These are phyloP conservation scores for Mylabris phalerata DNA, from an alignment of 1,140 invertebrate genomes.

Conservation along the genomic window DNA sequence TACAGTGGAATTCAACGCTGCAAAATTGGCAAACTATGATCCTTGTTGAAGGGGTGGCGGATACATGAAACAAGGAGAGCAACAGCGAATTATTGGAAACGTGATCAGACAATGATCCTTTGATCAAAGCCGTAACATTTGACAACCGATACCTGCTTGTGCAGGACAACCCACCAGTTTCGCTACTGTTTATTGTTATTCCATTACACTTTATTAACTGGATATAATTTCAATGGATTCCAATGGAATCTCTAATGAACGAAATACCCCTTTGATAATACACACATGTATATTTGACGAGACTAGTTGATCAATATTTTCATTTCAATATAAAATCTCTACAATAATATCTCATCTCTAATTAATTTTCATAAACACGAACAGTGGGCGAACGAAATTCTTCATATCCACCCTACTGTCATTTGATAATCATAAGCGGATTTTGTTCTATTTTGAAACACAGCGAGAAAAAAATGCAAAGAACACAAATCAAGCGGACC, in stretches of 20 bases:
- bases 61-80: neutral
- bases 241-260: slow-evolving; percentile 9
- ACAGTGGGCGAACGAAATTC: neutral
- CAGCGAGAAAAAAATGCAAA: slow-evolving; percentile 13
- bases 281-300: slow-evolving; percentile 2
- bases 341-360: neutral
- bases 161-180: slow-evolving; percentile 6
- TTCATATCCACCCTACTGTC: too few relatives aligned
- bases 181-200: slow-evolving; percentile 13
- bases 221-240: slow-evolving; percentile 11
- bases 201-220: slow-evolving; percentile 9
- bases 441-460: slow-evolving; percentile 2
- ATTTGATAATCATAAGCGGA: slow-evolving; percentile 23
- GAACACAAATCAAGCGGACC: slow-evolving; percentile 26
- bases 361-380: slow-evolving; percentile 16
- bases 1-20: neutral
- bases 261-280: neutral
- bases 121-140: slow-evolving; percentile 12
- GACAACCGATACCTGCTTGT: slow-evolving; percentile 15
- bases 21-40: neutral
- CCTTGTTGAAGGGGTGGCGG: neutral
- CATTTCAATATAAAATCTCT: too few relatives aligned
- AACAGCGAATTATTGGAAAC: neutral
- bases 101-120: slow-evolving; percentile 1
- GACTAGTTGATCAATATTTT: neutral